These are phyloP conservation scores for Diploscapter pachys DNA, from an alignment of 1,140 invertebrate species.

Conservation along the genomic window DNA sequence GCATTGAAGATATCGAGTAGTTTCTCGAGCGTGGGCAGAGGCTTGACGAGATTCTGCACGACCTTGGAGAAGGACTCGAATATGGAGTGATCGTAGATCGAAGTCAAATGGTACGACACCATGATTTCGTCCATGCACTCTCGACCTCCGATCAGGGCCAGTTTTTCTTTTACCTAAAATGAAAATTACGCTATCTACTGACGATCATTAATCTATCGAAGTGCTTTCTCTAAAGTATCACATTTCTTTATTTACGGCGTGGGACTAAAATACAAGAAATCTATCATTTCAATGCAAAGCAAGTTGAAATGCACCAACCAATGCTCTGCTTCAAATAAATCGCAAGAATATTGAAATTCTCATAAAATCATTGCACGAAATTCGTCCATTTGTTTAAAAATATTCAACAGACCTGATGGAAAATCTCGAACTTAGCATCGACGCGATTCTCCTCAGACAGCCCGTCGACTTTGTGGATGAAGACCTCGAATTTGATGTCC, in stretches of 20 bases:
- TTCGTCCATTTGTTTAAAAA: background rate
- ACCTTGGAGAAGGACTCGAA: conserved; percentile 99
- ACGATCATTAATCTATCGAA: background rate
- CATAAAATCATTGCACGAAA: too few relatives aligned
- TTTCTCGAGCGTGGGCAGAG: conserved; percentile 92
- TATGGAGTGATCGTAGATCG: conserved; percentile 99
- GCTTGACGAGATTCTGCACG: conserved; percentile 96
- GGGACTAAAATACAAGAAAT: background rate
- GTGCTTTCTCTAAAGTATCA: background rate
- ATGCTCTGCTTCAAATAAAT: too few relatives aligned
- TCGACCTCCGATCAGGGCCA: conserved; percentile 76
- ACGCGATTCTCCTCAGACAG: conserved; percentile 55
- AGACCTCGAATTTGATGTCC: conserved; percentile 94
- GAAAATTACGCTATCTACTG: conserved; percentile 76
- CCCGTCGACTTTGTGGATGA: conserved; percentile 75
- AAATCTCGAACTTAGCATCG: conserved; percentile 84
- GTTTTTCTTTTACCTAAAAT: conserved; percentile 88
- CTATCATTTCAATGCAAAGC: background rate
- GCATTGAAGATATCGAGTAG: conserved; percentile 98
- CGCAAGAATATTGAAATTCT: too few relatives aligned
- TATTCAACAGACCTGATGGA: conserved; percentile 68
- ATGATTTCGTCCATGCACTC: conserved; percentile 29
- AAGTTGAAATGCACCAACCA: too few relatives aligned
- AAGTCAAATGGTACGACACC: conserved; percentile 83
- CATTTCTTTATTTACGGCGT: background rate